Evolutionary conservation across 2,888 invertebrate genomes (phyloP).

Genomic region (Dicyrtomina minuta): DNA sequence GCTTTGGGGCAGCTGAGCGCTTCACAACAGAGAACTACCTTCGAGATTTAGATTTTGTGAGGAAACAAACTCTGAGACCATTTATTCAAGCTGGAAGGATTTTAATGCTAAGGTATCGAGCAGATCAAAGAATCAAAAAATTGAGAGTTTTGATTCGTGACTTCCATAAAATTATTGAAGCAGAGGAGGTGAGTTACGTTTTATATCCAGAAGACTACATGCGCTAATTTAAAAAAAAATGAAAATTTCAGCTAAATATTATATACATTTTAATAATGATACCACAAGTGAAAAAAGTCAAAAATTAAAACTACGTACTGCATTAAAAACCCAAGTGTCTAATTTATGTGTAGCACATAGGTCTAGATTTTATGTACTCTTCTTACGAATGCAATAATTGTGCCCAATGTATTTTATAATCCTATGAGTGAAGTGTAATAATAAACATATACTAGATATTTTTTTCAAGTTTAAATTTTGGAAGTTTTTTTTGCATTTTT

Average conservation of each 20-base stretch:
- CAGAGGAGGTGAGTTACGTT: not conserved
- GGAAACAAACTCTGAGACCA: not conserved
- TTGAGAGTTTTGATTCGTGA: not conserved
- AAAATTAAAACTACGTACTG: not conserved
- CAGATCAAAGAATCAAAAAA: conserved; percentile 3
- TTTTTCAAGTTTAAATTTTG: too few species aligned
- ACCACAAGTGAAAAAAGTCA: not conserved
- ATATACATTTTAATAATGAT: not conserved
- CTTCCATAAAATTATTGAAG: not conserved
- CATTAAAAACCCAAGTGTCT: too few species aligned
- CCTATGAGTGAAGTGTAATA: too few species aligned
- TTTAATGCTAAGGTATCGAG: not conserved
- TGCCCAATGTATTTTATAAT: too few species aligned
- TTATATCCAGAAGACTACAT: too few species aligned
- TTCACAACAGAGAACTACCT: not conserved
- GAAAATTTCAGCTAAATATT: not conserved
- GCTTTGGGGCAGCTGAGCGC: not conserved
- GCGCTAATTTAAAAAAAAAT: not conserved
- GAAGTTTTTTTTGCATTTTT: too few species aligned
- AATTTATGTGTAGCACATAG: too few species aligned
- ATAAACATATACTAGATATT: too few species aligned
- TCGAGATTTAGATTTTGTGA: not conserved
- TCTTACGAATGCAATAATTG: too few species aligned
- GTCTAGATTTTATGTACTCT: too few species aligned
- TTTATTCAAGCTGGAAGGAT: conserved; percentile 7